Base-by-base conservation (phyloP, 1,140 invertebrate genomes). In the Sycophaga agraensis region DNA sequence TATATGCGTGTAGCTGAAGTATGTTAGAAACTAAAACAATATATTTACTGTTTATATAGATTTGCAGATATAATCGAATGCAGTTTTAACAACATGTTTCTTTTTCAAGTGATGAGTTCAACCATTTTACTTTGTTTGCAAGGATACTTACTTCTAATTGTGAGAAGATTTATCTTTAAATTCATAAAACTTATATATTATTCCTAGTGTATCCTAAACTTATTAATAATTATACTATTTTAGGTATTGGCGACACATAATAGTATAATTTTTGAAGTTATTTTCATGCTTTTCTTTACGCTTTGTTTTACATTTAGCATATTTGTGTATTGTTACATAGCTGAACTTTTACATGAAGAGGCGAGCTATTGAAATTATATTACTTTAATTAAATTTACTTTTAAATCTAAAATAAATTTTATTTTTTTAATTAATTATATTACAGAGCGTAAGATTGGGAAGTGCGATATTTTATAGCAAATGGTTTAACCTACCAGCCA, bases 11-110 rank as follows among this genome's bases (percentile, higher is more conserved):
- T n/a, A n/a, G n/a, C n/a, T n/a, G n/a, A n/a, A n/a, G n/a, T n/a
- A n/a, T n/a, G n/a, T n/a, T n/a, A n/a, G n/a, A n/a, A n/a, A n/a
- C n/a, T n/a, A n/a, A n/a, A n/a, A n/a, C n/a, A n/a, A n/a, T n/a
- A n/a, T n/a, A n/a, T n/a, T n/a, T n/a, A n/a, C n/a, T n/a, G n/a
- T n/a, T n/a, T n/a, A n/a, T n/a, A n/a, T n/a, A 67, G 74, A 8
- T 69, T 82, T 1, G 68, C 72, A 0, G 49, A 46, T 8, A 65
- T 70, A 11, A 69, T 84, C 24, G 79, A 83, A 66, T 31, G 61
- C 2, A 79, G 73, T 50, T 76, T 76, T 60, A 73, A 70, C 45
- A 17, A 53, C 19, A 70, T 70, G 60, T 64, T 73, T 7, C 51
- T 74, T 1, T 11, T 68, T 7, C 70, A 76, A 42, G 64, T 73